A percentile compares a stretch with the other conserved stretches of the same genome.
Evolutionary conservation across 2,888 invertebrate genomes (phyloP).

Genomic region (Tetrapedia diversipes): DNA sequence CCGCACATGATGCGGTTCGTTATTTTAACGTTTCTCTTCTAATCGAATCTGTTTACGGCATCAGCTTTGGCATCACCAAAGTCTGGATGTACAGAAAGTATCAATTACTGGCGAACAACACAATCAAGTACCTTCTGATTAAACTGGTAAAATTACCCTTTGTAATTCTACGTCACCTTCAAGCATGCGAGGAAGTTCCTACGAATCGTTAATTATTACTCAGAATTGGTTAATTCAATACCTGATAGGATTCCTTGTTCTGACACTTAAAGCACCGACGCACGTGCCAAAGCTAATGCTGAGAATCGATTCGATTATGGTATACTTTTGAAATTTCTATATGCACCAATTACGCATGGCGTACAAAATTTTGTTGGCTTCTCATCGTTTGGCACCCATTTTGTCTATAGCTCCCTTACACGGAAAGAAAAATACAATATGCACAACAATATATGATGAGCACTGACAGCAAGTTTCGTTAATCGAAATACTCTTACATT

Average conservation of each 20-base stretch:
- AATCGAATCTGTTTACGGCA: constrained; percentile 8
- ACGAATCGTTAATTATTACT: constrained; percentile 25
- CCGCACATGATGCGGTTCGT: constrained; percentile 29
- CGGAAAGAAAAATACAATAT: constrained; percentile 17
- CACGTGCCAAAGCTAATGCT: not conserved
- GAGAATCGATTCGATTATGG: constrained; percentile 6
- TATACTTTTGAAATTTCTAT: constrained; percentile 4
- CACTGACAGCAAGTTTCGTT: constrained; percentile 19
- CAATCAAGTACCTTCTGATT: constrained; percentile 9
- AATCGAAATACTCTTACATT: constrained; percentile 7
- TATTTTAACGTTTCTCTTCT: not conserved
- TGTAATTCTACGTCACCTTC: not conserved
- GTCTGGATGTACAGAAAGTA: not conserved
- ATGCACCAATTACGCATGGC: constrained; percentile 22
- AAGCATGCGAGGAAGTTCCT: constrained; percentile 52
- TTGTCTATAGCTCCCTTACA: constrained; percentile 23
- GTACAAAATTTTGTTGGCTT: constrained; percentile 41
- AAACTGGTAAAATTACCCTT: not conserved
- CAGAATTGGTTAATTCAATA: constrained; percentile 9
- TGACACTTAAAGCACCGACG: not conserved
- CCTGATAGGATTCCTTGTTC: not conserved
- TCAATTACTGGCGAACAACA: not conserved
- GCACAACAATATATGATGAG: constrained; percentile 15
- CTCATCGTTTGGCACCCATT: constrained; percentile 49
- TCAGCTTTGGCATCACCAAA: not conserved